Percentiles rank a stretch among this genome's conserved stretches.
These are phyloP conservation scores for Penaeus japonicus DNA, from an alignment of 1,140 invertebrate species.

Conservation along the genomic window DNA sequence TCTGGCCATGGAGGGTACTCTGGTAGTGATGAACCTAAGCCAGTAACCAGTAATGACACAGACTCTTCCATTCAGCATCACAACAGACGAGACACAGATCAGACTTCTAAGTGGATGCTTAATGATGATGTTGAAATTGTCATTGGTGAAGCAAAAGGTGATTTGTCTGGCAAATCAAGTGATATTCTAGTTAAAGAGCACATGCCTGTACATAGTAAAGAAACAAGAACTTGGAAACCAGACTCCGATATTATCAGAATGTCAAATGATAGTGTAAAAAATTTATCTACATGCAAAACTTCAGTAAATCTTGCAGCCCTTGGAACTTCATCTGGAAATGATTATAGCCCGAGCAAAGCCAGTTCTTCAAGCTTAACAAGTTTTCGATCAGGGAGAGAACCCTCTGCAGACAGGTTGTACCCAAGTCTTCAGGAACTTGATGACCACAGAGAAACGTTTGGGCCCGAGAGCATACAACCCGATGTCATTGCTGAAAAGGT, in stretches of 20 bases:
- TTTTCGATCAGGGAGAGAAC: neutral
- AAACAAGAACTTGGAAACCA: neutral
- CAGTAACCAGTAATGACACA: neutral
- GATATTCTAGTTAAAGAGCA: neutral
- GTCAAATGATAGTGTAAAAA: neutral
- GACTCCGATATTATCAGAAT: neutral
- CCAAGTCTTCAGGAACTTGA: constrained; percentile 33
- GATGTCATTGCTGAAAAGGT: constrained; percentile 51
- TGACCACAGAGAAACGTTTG: constrained; percentile 46
- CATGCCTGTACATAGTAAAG: neutral
- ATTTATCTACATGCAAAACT: constrained; percentile 15
- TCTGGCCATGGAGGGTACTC: neutral
- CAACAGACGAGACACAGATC: neutral
- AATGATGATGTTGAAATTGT: constrained; percentile 44
- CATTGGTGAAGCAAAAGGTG: neutral
- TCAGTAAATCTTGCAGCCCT: constrained; percentile 22
- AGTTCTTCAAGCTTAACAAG: neutral
- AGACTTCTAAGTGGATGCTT: constrained; percentile 36
- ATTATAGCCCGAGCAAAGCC: neutral
- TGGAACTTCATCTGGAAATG: neutral
- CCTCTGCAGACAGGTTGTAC: constrained; percentile 6
- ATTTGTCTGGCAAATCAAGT: too few relatives aligned
- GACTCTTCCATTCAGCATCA: neutral
- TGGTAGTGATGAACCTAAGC: neutral
- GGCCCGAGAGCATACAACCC: constrained; percentile 21